These are phyloP conservation scores for Lepus europaeus DNA, from an alignment of 2,113 vertebrate species.

Conservation along the genomic window DNA sequence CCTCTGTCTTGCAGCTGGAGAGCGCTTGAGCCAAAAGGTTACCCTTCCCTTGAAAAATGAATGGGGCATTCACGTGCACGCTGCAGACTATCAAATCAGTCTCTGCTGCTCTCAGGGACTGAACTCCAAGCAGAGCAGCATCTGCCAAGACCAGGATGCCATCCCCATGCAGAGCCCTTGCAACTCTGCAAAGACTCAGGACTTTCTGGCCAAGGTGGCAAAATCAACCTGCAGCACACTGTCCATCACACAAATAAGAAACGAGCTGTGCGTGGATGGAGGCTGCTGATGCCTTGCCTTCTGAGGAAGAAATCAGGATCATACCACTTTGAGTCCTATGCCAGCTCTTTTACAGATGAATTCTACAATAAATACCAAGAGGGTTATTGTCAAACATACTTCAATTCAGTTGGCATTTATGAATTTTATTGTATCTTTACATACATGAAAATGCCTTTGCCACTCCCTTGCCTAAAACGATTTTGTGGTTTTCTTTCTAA, in stretches of 20 bases:
- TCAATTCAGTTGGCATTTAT: neutral
- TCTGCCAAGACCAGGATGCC: neutral
- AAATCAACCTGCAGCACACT: neutral
- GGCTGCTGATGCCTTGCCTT: accelerated
- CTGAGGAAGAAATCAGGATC: accelerated
- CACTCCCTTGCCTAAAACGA: neutral
- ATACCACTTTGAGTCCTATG: accelerated
- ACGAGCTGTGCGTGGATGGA: accelerated
- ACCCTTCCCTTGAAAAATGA: conserved; percentile 30
- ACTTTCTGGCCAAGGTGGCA: neutral
- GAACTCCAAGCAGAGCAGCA: neutral
- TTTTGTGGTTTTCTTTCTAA: neutral
- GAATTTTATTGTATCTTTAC: neutral
- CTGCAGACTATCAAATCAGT: neutral
- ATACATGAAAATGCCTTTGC: neutral
- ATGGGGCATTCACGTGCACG: neutral
- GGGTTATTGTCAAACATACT: neutral
- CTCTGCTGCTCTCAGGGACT: neutral
- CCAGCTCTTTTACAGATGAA: neutral
- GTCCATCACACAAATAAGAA: neutral
- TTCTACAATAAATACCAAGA: neutral
- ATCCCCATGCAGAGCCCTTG: neutral
- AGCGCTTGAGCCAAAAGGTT: neutral
- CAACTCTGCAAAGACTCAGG: neutral
- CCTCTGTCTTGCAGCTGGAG: neutral